These are phyloP conservation scores for Acrobasis suavella DNA, from an alignment of 2,888 invertebrate species.

Conservation along the genomic window DNA sequence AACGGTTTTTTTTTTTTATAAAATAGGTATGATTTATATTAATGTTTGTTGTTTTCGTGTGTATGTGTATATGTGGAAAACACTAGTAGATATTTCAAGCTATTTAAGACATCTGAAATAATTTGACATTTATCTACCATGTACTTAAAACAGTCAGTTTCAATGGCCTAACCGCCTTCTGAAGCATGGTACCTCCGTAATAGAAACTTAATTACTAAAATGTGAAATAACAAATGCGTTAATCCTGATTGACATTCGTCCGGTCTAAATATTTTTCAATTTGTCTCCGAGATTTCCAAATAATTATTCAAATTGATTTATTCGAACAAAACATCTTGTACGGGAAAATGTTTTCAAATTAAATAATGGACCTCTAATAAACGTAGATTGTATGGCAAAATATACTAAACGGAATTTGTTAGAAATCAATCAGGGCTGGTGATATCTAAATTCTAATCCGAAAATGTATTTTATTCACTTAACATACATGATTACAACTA, in stretches of 20 bases:
- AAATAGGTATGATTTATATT: too few relatives aligned
- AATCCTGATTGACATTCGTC: slow-evolving; percentile 26
- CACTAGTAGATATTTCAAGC: too few relatives aligned
- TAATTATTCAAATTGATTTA: background rate
- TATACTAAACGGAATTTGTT: background rate
- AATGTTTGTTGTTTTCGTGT: too few relatives aligned
- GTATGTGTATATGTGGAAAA: too few relatives aligned
- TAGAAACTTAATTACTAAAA: background rate
- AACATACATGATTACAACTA: background rate
- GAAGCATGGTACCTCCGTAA: too few relatives aligned
- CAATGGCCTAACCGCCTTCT: too few relatives aligned
- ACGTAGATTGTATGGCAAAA: background rate
- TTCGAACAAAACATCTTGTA: background rate
- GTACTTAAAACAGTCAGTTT: too few relatives aligned
- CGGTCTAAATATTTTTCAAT: slow-evolving; percentile 21
- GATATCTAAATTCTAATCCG: background rate
- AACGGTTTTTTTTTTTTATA: too few relatives aligned
- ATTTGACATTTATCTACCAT: too few relatives aligned
- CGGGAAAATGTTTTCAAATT: background rate
- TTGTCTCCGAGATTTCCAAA: slow-evolving; percentile 3
- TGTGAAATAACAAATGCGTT: slow-evolving; percentile 26
- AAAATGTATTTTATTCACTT: background rate
- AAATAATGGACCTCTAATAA: background rate
- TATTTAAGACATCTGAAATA: too few relatives aligned
- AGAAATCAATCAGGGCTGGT: background rate